Percentiles rank a stretch among this genome's conserved stretches.
Conservation (phyloP, 2,797 vertebrate genomes). For the Chloroceryle inda region DNA sequence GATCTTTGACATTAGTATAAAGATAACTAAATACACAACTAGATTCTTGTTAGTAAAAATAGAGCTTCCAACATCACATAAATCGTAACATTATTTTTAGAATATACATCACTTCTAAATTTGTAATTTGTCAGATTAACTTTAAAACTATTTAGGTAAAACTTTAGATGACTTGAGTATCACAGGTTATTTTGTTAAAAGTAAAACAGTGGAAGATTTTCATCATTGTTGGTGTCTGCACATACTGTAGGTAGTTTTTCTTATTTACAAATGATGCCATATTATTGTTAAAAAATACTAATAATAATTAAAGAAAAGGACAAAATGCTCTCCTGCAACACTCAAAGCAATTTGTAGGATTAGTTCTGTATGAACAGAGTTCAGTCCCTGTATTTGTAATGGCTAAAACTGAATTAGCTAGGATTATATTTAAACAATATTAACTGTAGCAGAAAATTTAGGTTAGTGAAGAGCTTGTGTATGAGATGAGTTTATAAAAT, state of each 20-base stretch:
- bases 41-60: neutral
- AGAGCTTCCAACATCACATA: neutral
- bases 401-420: slow-evolving; percentile 17
- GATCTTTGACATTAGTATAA: neutral
- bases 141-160: neutral
- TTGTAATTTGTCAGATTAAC: neutral
- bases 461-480: neutral
- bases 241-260: neutral
- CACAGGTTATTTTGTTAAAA: neutral
- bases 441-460: neutral
- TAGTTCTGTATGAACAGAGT: neutral
- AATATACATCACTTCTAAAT: neutral
- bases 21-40: neutral
- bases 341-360: slow-evolving; percentile 25
- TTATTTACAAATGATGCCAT: neutral
- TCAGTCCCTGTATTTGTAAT: neutral
- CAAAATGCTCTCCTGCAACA: slow-evolving; percentile 18
- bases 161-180: neutral
- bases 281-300: neutral
- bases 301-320: too few species aligned
- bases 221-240: neutral
- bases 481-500: neutral
- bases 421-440: neutral
- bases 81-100: neutral
- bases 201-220: neutral